Conservation (phyloP, 2,888 invertebrate genomes). For the Cheilosia vulpina region DNA sequence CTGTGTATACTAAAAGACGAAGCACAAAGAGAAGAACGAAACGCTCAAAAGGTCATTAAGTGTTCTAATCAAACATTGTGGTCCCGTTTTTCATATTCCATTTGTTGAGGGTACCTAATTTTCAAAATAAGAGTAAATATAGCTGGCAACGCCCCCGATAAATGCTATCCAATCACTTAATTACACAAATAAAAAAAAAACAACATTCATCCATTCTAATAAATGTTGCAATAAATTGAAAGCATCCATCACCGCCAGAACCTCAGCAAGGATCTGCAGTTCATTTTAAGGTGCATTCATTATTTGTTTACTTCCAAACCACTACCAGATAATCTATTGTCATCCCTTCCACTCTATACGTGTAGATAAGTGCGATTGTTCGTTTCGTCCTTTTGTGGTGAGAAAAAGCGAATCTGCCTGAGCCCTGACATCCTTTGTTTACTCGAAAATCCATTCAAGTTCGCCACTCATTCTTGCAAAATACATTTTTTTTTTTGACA, state of each 20-base stretch:
- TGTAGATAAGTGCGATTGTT: conserved; percentile 65
- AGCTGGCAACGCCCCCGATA: too few species aligned
- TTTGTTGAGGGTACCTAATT: too few species aligned
- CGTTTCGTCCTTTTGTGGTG: conserved; percentile 68
- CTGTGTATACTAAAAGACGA: too few species aligned
- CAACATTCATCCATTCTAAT: background rate
- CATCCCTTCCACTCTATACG: conserved; percentile 14
- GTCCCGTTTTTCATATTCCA: too few species aligned
- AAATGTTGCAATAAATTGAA: background rate
- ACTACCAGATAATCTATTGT: conserved; percentile 63
- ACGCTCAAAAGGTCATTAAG: too few species aligned
- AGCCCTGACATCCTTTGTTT: conserved; percentile 52
- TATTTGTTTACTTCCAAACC: conserved; percentile 47
- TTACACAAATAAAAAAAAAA: too few species aligned
- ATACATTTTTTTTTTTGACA: conserved; percentile 32
- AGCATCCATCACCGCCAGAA: too few species aligned
- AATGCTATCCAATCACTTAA: too few species aligned
- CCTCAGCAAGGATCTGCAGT: too few species aligned
- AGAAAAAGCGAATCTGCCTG: conserved; percentile 57
- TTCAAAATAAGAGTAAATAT: too few species aligned
- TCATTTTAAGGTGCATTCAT: conserved; percentile 38
- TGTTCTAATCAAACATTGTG: too few species aligned
- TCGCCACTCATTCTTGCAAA: conserved; percentile 56
- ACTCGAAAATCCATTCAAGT: conserved; percentile 46
- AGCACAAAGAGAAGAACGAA: too few species aligned